Evolutionary conservation across 2,888 invertebrate species (phyloP).

Genomic region (Drosophila rubida): DNA sequence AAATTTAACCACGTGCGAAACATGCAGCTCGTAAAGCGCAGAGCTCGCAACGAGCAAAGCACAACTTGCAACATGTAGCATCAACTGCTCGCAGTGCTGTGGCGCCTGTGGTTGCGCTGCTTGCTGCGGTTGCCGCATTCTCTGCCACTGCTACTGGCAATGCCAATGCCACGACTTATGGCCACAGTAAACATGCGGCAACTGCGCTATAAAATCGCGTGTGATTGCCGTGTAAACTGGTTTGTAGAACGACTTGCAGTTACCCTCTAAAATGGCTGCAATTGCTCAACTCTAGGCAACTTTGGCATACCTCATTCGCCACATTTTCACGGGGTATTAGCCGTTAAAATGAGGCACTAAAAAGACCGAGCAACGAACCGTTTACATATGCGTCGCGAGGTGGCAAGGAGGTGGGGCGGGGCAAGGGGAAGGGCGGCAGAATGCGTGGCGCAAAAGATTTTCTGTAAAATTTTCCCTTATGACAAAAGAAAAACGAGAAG

Average conservation of each 20-base stretch:
- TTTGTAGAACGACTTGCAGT: not conserved
- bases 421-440: not conserved
- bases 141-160: slow-evolving; percentile 14
- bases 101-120: slow-evolving; percentile 30
- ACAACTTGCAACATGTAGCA: slow-evolving; percentile 25
- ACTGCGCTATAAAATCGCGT: slow-evolving; percentile 19
- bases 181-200: slow-evolving; percentile 43
- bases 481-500: slow-evolving; percentile 46
- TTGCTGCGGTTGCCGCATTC: slow-evolving; percentile 11
- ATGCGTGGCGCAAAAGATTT: slow-evolving; percentile 33
- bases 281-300: no score
- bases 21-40: not conserved
- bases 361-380: slow-evolving; percentile 24
- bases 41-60: no score
- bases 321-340: slow-evolving; percentile 1
- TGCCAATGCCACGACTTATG: slow-evolving; percentile 40
- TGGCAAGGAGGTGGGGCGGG: not conserved
- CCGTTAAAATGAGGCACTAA: slow-evolving; percentile 39
- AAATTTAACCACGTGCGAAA: slow-evolving; percentile 53
- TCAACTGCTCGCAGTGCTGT: slow-evolving; percentile 11
- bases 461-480: slow-evolving; percentile 67
- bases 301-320: not conserved
- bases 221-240: not conserved
- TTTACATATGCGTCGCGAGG: slow-evolving; percentile 9
- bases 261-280: not conserved